Percentiles rank a stretch among this genome's conserved stretches.
These are phyloP conservation scores for Phataginus tricuspis DNA, from an alignment of 2,797 vertebrate genomes.

Conservation along the genomic window DNA sequence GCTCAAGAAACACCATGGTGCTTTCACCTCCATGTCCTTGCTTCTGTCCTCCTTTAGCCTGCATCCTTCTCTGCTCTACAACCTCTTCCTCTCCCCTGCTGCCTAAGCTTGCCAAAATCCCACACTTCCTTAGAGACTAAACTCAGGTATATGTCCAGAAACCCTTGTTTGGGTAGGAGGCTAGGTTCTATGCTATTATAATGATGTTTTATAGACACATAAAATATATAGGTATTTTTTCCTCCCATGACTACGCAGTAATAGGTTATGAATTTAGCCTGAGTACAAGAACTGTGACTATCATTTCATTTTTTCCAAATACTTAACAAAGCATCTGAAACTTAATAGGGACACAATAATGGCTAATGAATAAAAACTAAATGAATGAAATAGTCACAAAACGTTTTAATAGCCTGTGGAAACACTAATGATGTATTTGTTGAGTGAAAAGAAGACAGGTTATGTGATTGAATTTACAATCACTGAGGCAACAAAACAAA, in stretches of 20 bases:
- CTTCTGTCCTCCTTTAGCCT: neutral
- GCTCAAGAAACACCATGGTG: neutral
- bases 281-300: neutral
- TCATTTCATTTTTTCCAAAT: neutral
- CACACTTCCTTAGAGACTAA: neutral
- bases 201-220: neutral
- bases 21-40: neutral
- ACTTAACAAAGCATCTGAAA: neutral
- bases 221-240: neutral
- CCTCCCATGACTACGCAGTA: neutral
- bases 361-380: neutral
- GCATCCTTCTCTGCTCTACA: neutral
- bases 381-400: neutral
- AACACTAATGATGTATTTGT: neutral
- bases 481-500: neutral
- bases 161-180: neutral
- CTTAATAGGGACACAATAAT: neutral
- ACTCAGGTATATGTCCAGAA: neutral
- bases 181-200: neutral
- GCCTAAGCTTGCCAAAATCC: neutral
- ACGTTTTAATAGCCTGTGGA: neutral
- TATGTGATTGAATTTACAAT: neutral
- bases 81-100: neutral
- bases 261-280: neutral
- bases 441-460: neutral